A percentile compares a stretch with the other conserved stretches of the same genome.
Conservation (phyloP, 1,140 invertebrate species). For the Platyscapa corneri region DNA sequence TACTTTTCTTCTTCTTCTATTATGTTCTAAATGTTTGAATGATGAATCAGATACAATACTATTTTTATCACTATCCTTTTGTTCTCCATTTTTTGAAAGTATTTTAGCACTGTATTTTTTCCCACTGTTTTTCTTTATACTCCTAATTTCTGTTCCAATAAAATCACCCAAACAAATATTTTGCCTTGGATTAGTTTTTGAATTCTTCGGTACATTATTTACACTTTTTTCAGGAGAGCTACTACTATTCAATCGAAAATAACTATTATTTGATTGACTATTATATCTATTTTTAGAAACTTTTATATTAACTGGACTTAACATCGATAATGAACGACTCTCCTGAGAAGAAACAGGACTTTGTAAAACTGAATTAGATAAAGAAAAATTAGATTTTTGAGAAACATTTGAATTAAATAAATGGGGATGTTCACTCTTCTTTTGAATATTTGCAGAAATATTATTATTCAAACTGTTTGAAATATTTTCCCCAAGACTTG, state of each 20-base stretch:
- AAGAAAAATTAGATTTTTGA: conserved; percentile 44
- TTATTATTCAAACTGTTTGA: conserved; percentile 37
- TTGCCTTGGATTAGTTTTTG: conserved; percentile 55
- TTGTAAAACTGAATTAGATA: conserved; percentile 32
- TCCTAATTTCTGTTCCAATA: conserved; percentile 53
- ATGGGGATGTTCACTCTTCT: conserved; percentile 10
- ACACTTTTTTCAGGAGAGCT: conserved; percentile 47
- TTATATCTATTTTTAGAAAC: conserved; percentile 45
- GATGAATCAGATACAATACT: conserved; percentile 39
- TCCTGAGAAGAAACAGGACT: conserved; percentile 57
- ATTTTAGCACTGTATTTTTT: conserved; percentile 50
- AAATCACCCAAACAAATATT: conserved; percentile 62
- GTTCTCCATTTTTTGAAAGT: conserved; percentile 15
- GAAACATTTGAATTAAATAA: conserved; percentile 50
- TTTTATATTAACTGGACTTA: conserved; percentile 53
- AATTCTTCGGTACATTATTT: conserved; percentile 53
- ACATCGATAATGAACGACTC: conserved; percentile 43
- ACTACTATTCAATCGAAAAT: conserved; percentile 42
- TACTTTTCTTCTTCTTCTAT: conserved; percentile 60
- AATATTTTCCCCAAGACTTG: conserved; percentile 40
- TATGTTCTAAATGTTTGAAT: conserved; percentile 50
- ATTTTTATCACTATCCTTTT: conserved; percentile 23
- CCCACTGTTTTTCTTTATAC: conserved; percentile 53
- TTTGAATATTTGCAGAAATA: conserved; percentile 39
- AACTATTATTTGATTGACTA: conserved; percentile 49